Conservation (phyloP, 2,797 vertebrate species). For the Danio albolineatus region DNA sequence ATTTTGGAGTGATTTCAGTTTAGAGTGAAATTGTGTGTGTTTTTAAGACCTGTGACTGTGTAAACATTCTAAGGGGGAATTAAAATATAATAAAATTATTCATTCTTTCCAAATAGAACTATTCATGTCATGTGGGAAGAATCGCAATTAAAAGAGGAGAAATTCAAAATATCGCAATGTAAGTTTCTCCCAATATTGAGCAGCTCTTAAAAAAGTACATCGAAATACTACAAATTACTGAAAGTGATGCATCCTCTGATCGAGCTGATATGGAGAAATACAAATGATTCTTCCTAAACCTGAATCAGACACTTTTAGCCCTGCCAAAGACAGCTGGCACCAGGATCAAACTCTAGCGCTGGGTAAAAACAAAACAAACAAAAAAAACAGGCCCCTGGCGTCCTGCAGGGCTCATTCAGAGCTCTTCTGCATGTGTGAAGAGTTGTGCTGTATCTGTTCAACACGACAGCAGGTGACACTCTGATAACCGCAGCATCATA, state of each 20-base stretch:
- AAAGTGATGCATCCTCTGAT: not conserved
- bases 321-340: conserved; percentile 59
- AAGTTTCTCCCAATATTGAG: no score
- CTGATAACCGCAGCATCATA: conserved; percentile 9
- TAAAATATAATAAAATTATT: no score
- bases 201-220: not conserved
- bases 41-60: no score
- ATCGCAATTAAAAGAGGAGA: no score
- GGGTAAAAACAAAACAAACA: not conserved
- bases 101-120: no score
- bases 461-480: conserved; percentile 17
- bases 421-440: conserved; percentile 25
- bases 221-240: not conserved
- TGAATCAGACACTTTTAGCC: conserved; percentile 63
- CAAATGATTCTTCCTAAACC: conserved; percentile 52
- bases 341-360: conserved; percentile 35
- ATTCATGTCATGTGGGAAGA: no score
- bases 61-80: no score
- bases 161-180: no score
- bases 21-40: no score
- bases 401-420: conserved; percentile 14
- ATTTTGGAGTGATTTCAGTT: no score
- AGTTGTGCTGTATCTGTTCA: conserved; percentile 20
- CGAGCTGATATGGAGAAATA: not conserved
- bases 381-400: not conserved